A percentile compares a stretch with the other conserved stretches of the same genome.
Conservation (phyloP, 2,888 invertebrate genomes). For the Apamea crenata region DNA sequence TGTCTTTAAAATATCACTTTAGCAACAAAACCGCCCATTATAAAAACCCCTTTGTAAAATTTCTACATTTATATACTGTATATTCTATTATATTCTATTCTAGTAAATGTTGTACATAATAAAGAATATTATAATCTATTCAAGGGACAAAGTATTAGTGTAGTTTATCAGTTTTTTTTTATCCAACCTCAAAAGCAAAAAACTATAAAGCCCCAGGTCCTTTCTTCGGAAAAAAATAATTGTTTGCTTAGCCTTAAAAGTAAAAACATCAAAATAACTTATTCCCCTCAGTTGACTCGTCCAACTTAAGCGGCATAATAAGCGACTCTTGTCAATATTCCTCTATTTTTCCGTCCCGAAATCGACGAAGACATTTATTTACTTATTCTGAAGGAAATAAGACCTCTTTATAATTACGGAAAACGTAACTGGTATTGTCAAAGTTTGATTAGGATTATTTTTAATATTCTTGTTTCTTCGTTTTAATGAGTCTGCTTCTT, state of each 20-base stretch:
- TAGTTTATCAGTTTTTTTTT: neutral
- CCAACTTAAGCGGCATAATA: constrained; percentile 57
- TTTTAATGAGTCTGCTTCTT: constrained; percentile 69
- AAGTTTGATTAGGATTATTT: constrained; percentile 72
- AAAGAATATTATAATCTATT: neutral
- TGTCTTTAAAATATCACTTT: neutral
- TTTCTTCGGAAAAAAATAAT: neutral
- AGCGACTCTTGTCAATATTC: constrained; percentile 52
- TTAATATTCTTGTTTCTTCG: constrained; percentile 67
- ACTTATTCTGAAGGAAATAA: constrained; percentile 37
- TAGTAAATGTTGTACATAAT: neutral
- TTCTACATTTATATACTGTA: too few species aligned
- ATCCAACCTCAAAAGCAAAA: neutral
- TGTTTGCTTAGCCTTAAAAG: constrained; percentile 17
- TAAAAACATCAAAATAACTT: constrained; percentile 58
- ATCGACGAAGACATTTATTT: constrained; percentile 35
- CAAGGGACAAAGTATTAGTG: neutral
- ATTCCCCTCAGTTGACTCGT: constrained; percentile 45
- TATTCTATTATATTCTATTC: too few species aligned
- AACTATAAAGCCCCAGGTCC: neutral
- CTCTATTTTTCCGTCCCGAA: constrained; percentile 28
- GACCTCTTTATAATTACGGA: constrained; percentile 58
- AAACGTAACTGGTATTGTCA: constrained; percentile 43
- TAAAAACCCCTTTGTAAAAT: too few species aligned
- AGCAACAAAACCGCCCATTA: neutral